phyloP scores from a whole-genome alignment of 1,140 invertebrate genomes.

The Drosophila sturtevanti region DNA sequence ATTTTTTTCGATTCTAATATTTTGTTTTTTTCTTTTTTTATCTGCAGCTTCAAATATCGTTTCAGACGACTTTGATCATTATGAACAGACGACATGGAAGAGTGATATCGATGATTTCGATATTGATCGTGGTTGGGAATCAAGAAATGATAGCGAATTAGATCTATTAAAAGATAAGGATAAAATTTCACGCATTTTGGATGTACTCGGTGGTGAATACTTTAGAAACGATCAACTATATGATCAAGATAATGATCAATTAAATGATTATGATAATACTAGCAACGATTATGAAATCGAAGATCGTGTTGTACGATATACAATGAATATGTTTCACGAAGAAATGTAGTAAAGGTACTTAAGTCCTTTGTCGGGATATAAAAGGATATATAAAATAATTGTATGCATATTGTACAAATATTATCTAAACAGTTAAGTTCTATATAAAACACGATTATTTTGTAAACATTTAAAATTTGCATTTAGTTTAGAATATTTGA shows the following conservation, averaged over 20 bases:
- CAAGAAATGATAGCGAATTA: not conserved
- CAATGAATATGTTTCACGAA: constrained; percentile 20
- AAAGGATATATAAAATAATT: too few species aligned
- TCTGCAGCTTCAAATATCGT: not conserved
- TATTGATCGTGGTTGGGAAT: not conserved
- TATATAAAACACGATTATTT: too few species aligned
- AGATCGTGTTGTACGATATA: constrained; percentile 38
- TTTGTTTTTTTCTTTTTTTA: not conserved
- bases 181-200: constrained; percentile 4
- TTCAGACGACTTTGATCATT: not conserved
- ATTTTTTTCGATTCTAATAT: not conserved
- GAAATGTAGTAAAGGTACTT: constrained; percentile 31
- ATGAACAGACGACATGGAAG: not conserved
- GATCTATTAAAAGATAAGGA: not conserved
- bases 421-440: too few species aligned
- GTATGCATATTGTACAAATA: too few species aligned
- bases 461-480: too few species aligned
- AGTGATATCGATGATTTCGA: not conserved
- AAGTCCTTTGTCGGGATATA: too few species aligned
- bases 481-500: not conserved
- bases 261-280: not conserved
- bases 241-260: not conserved
- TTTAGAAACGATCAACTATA: not conserved
- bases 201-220: not conserved
- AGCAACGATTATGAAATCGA: constrained; percentile 18